Evolutionary conservation across 2,797 vertebrate species (phyloP).

Genomic region (Thalassophryne amazonica): DNA sequence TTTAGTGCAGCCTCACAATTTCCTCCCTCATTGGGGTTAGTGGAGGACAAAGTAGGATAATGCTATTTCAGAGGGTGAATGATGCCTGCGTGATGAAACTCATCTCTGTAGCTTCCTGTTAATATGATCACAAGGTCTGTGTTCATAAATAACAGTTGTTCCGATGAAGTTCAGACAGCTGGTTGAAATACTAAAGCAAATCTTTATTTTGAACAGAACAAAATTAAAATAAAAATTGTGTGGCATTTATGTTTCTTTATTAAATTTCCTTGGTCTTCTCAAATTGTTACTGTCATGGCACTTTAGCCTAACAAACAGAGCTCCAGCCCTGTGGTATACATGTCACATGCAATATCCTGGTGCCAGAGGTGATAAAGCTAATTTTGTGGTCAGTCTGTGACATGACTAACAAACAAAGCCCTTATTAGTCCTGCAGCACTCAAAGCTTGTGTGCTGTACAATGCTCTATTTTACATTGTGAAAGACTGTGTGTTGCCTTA

Average conservation of each 20-base stretch:
- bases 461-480: constrained; percentile 42
- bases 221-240: constrained; percentile 2
- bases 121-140: constrained; percentile 5
- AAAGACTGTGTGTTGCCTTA: constrained; percentile 48
- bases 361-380: constrained; percentile 78
- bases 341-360: constrained; percentile 74
- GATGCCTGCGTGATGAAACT: constrained; percentile 9
- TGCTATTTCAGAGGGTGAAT: constrained; percentile 20
- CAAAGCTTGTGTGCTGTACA: constrained; percentile 40
- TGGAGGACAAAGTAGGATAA: constrained; percentile 11
- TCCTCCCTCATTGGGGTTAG: constrained; percentile 6
- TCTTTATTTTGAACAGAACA: constrained; percentile 8
- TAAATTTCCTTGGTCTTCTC: background rate
- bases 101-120: constrained; percentile 7
- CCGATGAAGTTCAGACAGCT: constrained; percentile 17
- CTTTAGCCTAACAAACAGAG: constrained; percentile 49
- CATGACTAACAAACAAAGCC: constrained; percentile 75
- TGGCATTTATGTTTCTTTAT: constrained; percentile 8
- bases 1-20: constrained; percentile 1
- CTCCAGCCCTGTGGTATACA: constrained; percentile 53
- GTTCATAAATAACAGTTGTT: constrained; percentile 8
- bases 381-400: constrained; percentile 75
- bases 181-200: constrained; percentile 2
- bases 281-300: constrained; percentile 9
- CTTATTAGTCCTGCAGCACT: constrained; percentile 64